Evolutionary conservation across 2,888 invertebrate species (phyloP).

Genomic region (Eurytoma adleriae): DNA sequence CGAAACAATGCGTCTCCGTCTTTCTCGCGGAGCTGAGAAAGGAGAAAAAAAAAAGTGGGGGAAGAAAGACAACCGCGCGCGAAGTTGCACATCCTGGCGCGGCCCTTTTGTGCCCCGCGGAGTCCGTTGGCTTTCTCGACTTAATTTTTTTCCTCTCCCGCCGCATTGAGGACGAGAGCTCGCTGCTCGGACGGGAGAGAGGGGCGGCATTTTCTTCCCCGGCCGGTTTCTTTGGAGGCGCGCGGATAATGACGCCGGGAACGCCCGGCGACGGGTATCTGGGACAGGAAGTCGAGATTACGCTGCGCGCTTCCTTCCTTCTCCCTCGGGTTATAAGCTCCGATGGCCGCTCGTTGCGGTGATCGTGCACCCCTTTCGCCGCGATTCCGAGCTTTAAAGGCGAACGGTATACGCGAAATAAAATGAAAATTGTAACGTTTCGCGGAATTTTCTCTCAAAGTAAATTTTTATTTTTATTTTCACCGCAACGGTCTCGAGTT

Average conservation of each 20-base stretch:
- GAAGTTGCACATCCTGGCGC: background rate
- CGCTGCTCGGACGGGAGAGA: background rate
- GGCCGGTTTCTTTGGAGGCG: background rate
- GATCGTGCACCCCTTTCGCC: slow-evolving; percentile 21
- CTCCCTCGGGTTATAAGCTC: background rate
- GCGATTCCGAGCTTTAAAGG: too few relatives aligned
- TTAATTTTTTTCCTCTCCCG: slow-evolving; percentile 57
- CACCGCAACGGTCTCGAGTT: too few relatives aligned
- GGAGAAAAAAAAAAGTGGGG: too few relatives aligned
- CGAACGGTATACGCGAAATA: too few relatives aligned
- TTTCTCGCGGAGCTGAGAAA: too few relatives aligned
- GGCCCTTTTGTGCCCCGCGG: slow-evolving; percentile 21
- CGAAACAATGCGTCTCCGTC: slow-evolving; percentile 45
- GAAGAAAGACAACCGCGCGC: too few relatives aligned
- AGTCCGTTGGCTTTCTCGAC: slow-evolving; percentile 53
- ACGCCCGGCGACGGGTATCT: slow-evolving; percentile 54
- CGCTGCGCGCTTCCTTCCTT: background rate
- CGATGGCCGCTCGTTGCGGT: background rate
- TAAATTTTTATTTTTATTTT: too few relatives aligned
- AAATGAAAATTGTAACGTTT: too few relatives aligned
- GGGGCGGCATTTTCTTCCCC: background rate
- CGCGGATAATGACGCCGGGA: slow-evolving; percentile 1
- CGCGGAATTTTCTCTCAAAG: too few relatives aligned
- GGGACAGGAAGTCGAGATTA: slow-evolving; percentile 60
- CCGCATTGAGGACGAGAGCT: slow-evolving; percentile 2